Base-by-base conservation (phyloP, 1,140 invertebrate species). In the Ridgeia piscesae region DNA sequence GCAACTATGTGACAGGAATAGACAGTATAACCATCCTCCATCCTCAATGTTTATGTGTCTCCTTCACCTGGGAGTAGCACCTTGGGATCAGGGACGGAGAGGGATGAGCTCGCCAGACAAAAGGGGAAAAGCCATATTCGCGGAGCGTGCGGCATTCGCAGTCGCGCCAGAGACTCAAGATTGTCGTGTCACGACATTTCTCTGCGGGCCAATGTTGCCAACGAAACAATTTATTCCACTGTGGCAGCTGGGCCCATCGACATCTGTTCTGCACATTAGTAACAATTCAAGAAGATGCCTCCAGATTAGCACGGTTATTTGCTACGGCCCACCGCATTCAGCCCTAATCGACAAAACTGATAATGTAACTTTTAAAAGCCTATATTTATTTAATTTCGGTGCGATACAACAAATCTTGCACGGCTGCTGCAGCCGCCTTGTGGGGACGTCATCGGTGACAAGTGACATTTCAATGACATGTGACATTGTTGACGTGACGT, bases 381-480 rank as follows among this genome's bases (percentile, higher is more conserved):
- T 27, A 77, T 77, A 77, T 77, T 77, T 77, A 77, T 77, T 77
- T 77, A 77, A 77, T 77, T 77, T 77, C 58, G 17, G 58, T 77
- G 58, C 58, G 17, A 77, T 77, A 77, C 58, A 27, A 77, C 58
- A 77, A 77, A 77, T 77, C 58, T 77, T 77, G 58, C 27, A 31
- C 58, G 58, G 58, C 58, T 77, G 58, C 58, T 77, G 58, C 58
- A 77, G 58, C 27, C 58, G 27, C 58, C 58, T 21, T 0, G 58
- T 77, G 58, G 58, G 58, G 27, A 77, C 58, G 58, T 77, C 58
- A 77, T 77, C 17, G 27, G 27, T 77, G 58, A 77, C 58, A 77
- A 77, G 58, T 77, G 58, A 77, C 58, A 77, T 77, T 77, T 77
- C 58, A 77, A 77, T 77, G 58, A 77, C 58, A 77, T 77, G 58